phyloP scores from a whole-genome alignment of 2,113 vertebrate species.

The Ahaetulla prasina region DNA sequence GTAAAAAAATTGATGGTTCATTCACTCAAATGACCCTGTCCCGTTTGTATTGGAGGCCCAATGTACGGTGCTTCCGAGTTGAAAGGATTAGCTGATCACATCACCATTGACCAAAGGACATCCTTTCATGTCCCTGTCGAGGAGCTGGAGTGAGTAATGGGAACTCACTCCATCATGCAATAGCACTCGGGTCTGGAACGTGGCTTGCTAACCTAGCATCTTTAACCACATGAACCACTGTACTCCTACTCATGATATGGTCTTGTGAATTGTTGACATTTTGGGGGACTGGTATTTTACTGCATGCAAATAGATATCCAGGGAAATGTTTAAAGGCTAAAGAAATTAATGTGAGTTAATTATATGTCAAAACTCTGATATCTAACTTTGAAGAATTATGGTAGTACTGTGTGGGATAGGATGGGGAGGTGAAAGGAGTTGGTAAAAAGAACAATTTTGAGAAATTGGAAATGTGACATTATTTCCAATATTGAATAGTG shows the following conservation, averaged over 20 bases:
- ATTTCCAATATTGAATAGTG: too few relatives aligned
- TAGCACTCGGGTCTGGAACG: not conserved
- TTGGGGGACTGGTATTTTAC: not conserved
- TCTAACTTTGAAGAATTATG: not conserved
- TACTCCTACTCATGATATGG: not conserved
- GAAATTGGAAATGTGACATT: not conserved
- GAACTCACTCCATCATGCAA: not conserved
- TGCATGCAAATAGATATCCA: not conserved
- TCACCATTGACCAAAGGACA: not conserved
- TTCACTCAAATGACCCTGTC: not conserved
- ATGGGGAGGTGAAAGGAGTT: not conserved
- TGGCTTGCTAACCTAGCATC: not conserved
- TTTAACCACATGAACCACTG: not conserved
- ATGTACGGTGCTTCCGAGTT: not conserved
- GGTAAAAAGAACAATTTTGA: not conserved
- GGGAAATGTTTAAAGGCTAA: not conserved
- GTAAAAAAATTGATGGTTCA: not conserved
- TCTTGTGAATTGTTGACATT: not conserved
- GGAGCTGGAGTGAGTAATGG: not conserved
- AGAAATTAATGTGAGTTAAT: not conserved
- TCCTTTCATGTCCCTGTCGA: not conserved
- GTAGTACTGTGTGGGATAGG: not conserved
- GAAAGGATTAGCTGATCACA: not conserved
- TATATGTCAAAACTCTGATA: not conserved
- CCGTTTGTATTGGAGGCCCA: not conserved